These are phyloP conservation scores for Gila orcuttii DNA, from an alignment of 2,113 vertebrate species.

Conservation along the genomic window DNA sequence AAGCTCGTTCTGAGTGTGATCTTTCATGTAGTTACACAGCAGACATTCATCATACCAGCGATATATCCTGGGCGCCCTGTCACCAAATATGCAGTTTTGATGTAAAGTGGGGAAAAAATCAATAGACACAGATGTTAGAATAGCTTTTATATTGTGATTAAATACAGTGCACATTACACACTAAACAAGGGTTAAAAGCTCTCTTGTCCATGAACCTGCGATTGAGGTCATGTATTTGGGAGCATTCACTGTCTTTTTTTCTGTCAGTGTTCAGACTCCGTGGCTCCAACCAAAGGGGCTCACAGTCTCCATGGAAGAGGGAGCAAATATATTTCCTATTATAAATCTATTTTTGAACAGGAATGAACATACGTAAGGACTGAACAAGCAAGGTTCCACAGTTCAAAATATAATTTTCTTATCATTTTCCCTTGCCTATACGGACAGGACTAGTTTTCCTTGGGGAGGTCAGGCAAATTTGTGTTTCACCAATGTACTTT, in stretches of 20 bases:
- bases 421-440: not conserved
- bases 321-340: slow-evolving; percentile 63
- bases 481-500: not conserved
- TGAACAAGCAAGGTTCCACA: not conserved
- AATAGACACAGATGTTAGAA: slow-evolving; percentile 61
- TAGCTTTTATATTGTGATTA: slow-evolving; percentile 68
- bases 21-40: slow-evolving; percentile 14
- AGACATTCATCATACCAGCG: slow-evolving; percentile 38
- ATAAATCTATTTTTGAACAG: slow-evolving; percentile 56
- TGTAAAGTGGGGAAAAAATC: slow-evolving; percentile 73
- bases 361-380: not conserved
- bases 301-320: slow-evolving; percentile 56
- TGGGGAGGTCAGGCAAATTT: not conserved
- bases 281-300: slow-evolving; percentile 69
- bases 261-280: slow-evolving; percentile 74
- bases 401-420: not conserved
- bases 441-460: not conserved
- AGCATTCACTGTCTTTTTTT: slow-evolving; percentile 58
- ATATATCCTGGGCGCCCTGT: slow-evolving; percentile 61
- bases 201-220: slow-evolving; percentile 51
- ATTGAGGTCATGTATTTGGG: slow-evolving; percentile 41
- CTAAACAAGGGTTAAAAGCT: slow-evolving; percentile 59
- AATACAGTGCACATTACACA: slow-evolving; percentile 64
- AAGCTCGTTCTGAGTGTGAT: not conserved
- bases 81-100: slow-evolving; percentile 73